phyloP scores from a whole-genome alignment of 2,888 invertebrate species.

The Epinotia ramella region DNA sequence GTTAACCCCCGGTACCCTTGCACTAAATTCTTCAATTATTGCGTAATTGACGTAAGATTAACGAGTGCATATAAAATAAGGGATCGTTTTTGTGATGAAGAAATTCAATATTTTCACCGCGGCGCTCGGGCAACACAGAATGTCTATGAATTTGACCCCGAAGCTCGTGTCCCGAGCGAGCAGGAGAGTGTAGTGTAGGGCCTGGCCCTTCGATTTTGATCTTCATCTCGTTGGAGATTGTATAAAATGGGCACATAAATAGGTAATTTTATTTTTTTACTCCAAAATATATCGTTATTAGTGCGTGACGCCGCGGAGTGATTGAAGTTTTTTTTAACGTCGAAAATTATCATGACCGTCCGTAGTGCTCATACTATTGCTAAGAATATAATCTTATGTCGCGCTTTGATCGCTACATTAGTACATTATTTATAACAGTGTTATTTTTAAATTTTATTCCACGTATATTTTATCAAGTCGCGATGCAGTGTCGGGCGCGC shows the following conservation, averaged over 20 bases:
- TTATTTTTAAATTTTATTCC: conserved; percentile 65
- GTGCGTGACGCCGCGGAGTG: conserved; percentile 48
- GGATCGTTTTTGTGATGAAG: conserved; percentile 11
- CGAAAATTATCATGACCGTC: conserved; percentile 72
- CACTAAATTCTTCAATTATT: not conserved
- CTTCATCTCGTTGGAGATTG: conserved; percentile 77
- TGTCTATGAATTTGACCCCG: conserved; percentile 86
- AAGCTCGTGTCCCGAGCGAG: conserved; percentile 83
- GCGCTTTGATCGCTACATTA: conserved; percentile 75
- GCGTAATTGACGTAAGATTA: not conserved
- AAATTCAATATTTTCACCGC: conserved; percentile 27
- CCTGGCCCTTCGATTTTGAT: conserved; percentile 82
- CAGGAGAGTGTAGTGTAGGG: conserved; percentile 82
- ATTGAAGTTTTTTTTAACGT: conserved; percentile 56
- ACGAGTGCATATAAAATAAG: conserved; percentile 15
- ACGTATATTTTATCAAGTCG: conserved; percentile 54
- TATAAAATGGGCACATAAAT: conserved; percentile 85
- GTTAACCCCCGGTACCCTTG: not conserved
- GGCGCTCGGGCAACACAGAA: conserved; percentile 72
- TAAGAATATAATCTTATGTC: conserved; percentile 82
- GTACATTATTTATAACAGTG: conserved; percentile 71
- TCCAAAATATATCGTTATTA: conserved; percentile 46
- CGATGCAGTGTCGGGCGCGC: conserved; percentile 51
- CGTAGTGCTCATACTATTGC: conserved; percentile 67
- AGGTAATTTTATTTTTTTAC: conserved; percentile 76